These are phyloP conservation scores for Cynocephalus volans DNA, from an alignment of 2,113 vertebrate species.

Conservation along the genomic window DNA sequence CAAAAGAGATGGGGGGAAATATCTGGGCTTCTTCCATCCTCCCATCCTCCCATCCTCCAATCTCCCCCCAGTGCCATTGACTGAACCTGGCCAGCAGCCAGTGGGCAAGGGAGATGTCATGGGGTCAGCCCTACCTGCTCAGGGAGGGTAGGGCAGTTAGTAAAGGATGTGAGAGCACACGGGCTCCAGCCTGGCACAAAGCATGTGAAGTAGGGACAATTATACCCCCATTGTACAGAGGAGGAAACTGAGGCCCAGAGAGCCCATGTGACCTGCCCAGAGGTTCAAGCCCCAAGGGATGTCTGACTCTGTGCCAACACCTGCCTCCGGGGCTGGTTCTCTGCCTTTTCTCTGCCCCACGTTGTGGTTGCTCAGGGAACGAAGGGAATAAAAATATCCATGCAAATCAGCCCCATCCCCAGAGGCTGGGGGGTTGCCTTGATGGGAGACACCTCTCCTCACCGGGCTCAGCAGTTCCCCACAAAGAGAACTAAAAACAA, in stretches of 20 bases:
- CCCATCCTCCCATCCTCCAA: not conserved
- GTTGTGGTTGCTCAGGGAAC: not conserved
- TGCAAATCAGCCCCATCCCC: slow-evolving; percentile 12
- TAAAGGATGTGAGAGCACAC: not conserved
- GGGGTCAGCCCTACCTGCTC: too few species aligned
- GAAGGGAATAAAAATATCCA: not conserved
- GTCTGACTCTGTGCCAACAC: not conserved
- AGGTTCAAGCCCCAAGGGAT: not conserved
- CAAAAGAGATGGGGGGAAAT: not conserved
- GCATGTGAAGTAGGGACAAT: not conserved
- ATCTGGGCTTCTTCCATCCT: not conserved
- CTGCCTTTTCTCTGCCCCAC: not conserved
- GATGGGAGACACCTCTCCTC: not conserved
- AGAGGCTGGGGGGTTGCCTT: not conserved
- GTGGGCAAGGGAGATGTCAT: not conserved
- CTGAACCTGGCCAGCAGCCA: not conserved
- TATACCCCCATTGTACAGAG: not conserved
- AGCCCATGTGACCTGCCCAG: not conserved
- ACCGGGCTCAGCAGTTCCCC: not conserved
- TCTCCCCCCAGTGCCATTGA: not conserved
- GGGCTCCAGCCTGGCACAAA: not conserved
- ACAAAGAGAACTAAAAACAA: not conserved
- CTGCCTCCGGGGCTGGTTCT: not conserved
- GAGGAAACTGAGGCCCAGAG: not conserved
- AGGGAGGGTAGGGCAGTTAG: not conserved